Evolutionary conservation across 2,113 vertebrate genomes (phyloP), one percentile per base, ranked within the genome.

Genomic region (Pachycephala philippinensis): DNA sequence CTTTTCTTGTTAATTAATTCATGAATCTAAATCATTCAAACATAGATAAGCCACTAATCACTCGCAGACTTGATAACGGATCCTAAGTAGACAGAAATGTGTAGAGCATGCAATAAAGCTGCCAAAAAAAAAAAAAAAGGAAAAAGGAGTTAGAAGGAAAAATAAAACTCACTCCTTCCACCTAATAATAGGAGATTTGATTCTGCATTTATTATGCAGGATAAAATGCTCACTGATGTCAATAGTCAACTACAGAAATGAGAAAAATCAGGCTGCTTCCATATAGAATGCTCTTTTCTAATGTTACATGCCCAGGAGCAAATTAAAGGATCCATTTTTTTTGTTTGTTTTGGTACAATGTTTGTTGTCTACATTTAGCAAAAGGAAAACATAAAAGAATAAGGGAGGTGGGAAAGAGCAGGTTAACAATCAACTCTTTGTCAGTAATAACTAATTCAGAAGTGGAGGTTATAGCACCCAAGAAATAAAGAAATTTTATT

Each of bases 11-110:
- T 87, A 87, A 94, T 90, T 96, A 90, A 94, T 93, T 92, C 79
- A 93, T 75, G 44, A 72, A 84, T 92, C 72, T 84, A 87, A 93
- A 96, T 90, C 71, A 76, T 77, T 97, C 85, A 93, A 84, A 93
- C 65, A 71, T 5, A 93, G 83, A 81, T 92, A 88, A 94, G 56
- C 52, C 87, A 77, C 47, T 96, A 94, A 90, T 93, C 79, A 64
- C 49, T 86, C 1, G 1, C 40, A 81, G 88, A 71, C 60, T 92
- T 91, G 84, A 90, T 92, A 97, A 90, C 16, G 0, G 35, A 63
- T 76, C 33, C 60, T 85, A 83, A 97, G 83, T 37, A 89, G 93
- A 82, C 23, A 80, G 85, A 71, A 88, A 93, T 72, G 47, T 16
- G 2, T 39, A 50, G 37, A 85, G 42, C 17, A 76, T 69, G 59